Evolutionary conservation across 2,888 invertebrate species (phyloP), one percentile per base, ranked within the genome.

Genomic region (Ichneumon xanthorius): DNA sequence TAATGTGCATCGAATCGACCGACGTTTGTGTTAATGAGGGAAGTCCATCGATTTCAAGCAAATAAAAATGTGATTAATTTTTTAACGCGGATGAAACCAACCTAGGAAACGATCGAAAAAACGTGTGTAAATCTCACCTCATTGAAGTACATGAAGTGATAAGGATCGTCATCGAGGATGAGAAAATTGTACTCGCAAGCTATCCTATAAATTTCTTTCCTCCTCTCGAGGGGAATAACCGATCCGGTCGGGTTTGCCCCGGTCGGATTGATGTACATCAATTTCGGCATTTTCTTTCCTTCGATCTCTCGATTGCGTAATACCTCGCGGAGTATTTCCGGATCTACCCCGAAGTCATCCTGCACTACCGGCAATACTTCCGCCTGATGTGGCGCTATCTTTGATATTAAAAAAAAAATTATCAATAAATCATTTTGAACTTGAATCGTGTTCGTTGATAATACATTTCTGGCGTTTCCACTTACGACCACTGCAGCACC

Each of bases 111-210:
- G 30, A 30, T 30, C 30, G 5, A 5, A 30, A 33, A 33, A 33
- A 33, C 40, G 40, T 40, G 1, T n/a, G 26, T 22, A 63, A 30
- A 89, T 16, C 94, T 94, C 86, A 96, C 96, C 84, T 96, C 95
- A 87, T 95, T 94, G 92, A 96, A 98, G 92, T 97, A 96, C 90
- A 98, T 94, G 91, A 96, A 97, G 94, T 96, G 97, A 90, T 97
- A 98, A 0, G 98, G 97, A 93, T 97, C 97, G 90, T 98, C 98
- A 92, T 98, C 98, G 7, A 98, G 90, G 76, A 98, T 97, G 9
- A 98, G 90, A 50, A 98, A 95, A 93, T 97, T 96, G 92, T 96
- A 97, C 92, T 96, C 95, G 93, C 97, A 96, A 67, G 97, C 97
- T 86, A 97, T 94, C 88, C 95, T 95, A 91, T 98, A 97, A 63